Conservation (phyloP, 1,140 invertebrate species). For the Drosophila oshimai region DNA sequence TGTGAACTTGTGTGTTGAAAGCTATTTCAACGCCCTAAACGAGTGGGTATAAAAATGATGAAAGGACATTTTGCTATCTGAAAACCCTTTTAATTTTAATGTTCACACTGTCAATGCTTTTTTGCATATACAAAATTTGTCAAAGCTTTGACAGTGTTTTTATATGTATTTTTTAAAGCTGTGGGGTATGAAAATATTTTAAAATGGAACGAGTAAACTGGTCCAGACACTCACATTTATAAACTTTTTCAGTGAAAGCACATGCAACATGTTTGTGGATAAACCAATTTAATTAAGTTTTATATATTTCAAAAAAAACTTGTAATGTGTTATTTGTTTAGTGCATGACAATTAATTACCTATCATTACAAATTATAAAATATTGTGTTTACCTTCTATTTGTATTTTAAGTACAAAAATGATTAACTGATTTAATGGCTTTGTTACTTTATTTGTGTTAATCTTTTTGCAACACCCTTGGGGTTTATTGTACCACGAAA, state of each 20-base stretch:
- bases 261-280: background rate
- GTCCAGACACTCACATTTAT: background rate
- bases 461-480: background rate
- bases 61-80: too few species aligned
- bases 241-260: background rate
- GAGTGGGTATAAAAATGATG: background rate
- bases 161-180: background rate
- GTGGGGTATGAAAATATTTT: background rate
- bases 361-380: too few species aligned
- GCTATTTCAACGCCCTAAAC: slow-evolving; percentile 25
- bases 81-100: background rate
- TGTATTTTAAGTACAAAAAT: too few species aligned
- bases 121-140: slow-evolving; percentile 26
- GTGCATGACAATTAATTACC: too few species aligned
- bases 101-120: slow-evolving; percentile 9
- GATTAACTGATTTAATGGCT: background rate
- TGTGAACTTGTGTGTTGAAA: slow-evolving; percentile 26
- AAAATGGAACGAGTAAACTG: background rate
- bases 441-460: background rate
- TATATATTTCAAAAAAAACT: background rate
- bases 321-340: too few species aligned
- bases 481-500: slow-evolving; percentile 16
- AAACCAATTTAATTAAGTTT: background rate
- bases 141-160: background rate
- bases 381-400: too few species aligned